Evolutionary conservation across 2,797 vertebrate genomes (phyloP).

Genomic region (Perodicticus potto): DNA sequence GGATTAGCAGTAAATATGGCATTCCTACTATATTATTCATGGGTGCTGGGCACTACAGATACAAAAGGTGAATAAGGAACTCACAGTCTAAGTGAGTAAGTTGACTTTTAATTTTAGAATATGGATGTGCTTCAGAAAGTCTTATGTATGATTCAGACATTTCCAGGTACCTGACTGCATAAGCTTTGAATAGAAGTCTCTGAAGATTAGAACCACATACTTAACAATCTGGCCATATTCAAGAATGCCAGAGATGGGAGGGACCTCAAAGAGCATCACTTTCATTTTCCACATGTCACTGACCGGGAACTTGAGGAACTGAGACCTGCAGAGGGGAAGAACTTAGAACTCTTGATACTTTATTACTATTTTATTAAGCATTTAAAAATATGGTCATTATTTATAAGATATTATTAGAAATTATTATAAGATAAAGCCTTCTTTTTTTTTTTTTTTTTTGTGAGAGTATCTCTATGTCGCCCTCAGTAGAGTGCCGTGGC

Average conservation of each 20-base stretch:
- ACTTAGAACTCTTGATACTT: neutral
- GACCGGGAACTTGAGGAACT: neutral
- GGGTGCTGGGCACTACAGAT: too few species aligned
- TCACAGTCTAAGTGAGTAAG: neutral
- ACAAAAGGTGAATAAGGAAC: too few species aligned
- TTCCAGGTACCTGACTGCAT: neutral
- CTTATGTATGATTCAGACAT: neutral
- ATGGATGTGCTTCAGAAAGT: neutral
- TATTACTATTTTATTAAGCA: constrained; percentile 1
- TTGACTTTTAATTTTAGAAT: neutral
- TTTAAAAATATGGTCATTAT: constrained; percentile 8
- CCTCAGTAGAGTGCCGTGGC: too few species aligned
- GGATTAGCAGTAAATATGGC: neutral
- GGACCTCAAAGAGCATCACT: neutral
- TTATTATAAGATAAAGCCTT: neutral
- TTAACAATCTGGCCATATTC: neutral
- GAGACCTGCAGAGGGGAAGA: neutral
- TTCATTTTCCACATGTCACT: neutral
- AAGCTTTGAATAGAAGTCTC: too few species aligned
- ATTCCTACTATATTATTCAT: too few species aligned
- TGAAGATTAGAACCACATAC: neutral
- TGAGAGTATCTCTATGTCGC: too few species aligned
- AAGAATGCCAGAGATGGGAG: neutral
- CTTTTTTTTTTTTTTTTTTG: neutral
- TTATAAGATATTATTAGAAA: constrained; percentile 12